Evolutionary conservation across 1,140 invertebrate species (phyloP).

Genomic region (Drosophila watanabei): DNA sequence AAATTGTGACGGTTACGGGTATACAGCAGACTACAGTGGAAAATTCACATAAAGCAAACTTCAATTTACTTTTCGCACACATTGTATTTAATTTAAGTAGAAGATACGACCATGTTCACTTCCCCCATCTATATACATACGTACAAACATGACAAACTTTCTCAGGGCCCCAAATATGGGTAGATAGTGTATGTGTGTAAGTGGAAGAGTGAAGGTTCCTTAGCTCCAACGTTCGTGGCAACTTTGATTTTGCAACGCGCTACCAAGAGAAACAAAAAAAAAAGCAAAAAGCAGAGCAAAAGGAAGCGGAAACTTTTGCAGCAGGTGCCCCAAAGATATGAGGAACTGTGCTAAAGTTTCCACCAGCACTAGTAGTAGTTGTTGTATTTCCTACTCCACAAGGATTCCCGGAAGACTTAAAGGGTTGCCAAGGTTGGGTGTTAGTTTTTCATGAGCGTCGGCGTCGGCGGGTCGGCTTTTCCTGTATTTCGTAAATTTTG

Average conservation of each 20-base stretch:
- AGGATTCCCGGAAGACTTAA: conserved; percentile 53
- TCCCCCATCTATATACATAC: conserved; percentile 33
- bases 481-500: conserved; percentile 54
- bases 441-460: conserved; percentile 2
- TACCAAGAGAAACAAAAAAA: conserved; percentile 50
- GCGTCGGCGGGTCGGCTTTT: not conserved
- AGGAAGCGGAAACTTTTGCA: conserved; percentile 70
- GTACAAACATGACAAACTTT: conserved; percentile 52
- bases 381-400: conserved; percentile 18
- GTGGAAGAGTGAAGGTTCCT: conserved; percentile 5
- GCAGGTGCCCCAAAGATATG: conserved; percentile 72
- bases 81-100: conserved; percentile 83
- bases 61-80: conserved; percentile 81
- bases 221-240: conserved; percentile 41
- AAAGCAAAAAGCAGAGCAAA: conserved; percentile 3
- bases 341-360: conserved; percentile 62
- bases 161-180: conserved; percentile 30
- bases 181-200: not conserved
- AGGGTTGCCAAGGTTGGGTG: conserved; percentile 44
- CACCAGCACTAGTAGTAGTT: not conserved
- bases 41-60: conserved; percentile 77
- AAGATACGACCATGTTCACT: conserved; percentile 62
- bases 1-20: conserved; percentile 12
- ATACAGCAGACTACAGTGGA: conserved; percentile 41
- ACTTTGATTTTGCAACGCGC: conserved; percentile 71